Conservation (phyloP, 2,113 vertebrate genomes). For the Poeciliopsis turrubarensis region DNA sequence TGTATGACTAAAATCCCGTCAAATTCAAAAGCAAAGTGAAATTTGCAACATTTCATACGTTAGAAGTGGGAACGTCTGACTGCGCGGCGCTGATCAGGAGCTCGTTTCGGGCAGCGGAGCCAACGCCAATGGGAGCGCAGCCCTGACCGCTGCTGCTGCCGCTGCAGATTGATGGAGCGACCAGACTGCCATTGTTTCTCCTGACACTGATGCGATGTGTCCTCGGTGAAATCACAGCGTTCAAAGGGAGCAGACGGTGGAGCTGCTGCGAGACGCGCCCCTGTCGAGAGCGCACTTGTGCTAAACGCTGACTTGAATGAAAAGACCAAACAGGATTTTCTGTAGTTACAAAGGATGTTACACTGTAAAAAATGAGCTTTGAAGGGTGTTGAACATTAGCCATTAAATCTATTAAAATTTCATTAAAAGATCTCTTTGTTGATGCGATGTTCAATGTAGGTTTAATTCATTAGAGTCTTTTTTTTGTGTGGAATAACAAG, state of each 20-base stretch:
- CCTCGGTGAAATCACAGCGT: conserved; percentile 68
- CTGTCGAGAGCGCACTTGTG: conserved; percentile 61
- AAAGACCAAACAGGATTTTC: conserved; percentile 55
- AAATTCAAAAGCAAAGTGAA: neutral
- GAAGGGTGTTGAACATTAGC: neutral
- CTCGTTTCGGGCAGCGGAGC: conserved; percentile 44
- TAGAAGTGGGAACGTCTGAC: neutral
- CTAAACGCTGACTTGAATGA: conserved; percentile 55
- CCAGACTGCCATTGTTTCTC: conserved; percentile 70
- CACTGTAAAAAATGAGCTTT: neutral
- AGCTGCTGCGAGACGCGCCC: conserved; percentile 52
- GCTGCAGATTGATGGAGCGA: conserved; percentile 74
- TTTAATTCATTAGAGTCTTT: neutral
- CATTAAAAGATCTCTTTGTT: neutral
- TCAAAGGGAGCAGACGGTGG: conserved; percentile 64
- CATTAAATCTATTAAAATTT: neutral
- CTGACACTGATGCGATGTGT: conserved; percentile 74
- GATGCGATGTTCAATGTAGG: neutral
- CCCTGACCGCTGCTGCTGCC: conserved; percentile 39
- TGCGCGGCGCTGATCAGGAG: conserved; percentile 54
- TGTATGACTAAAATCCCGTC: neutral
- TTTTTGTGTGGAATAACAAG: neutral
- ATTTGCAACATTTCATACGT: neutral
- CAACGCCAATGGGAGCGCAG: conserved; percentile 63
- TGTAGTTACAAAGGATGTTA: conserved; percentile 6